Percentiles rank a stretch among this genome's conserved stretches.
Conservation (phyloP, 2,888 invertebrate species). For the Ichneumoninae sp. region DNA sequence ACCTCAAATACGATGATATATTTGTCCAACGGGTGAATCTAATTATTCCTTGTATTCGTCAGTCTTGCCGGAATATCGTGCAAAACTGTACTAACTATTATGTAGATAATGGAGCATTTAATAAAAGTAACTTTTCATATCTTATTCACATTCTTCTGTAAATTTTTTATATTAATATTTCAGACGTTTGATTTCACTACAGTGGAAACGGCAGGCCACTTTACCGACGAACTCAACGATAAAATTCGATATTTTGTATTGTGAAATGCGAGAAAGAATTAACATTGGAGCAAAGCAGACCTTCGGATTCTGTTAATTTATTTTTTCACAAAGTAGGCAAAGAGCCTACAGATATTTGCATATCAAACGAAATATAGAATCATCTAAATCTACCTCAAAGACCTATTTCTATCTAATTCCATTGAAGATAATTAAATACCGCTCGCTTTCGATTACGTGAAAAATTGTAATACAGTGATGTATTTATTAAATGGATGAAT, state of each 20-base stretch:
- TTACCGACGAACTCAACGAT: background rate
- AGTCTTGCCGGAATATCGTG: slow-evolving; percentile 34
- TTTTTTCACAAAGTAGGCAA: background rate
- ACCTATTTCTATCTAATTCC: slow-evolving; percentile 79
- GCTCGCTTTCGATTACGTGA: background rate
- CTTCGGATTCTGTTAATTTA: background rate
- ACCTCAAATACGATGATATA: slow-evolving; percentile 27
- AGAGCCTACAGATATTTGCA: background rate
- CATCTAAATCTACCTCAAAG: slow-evolving; percentile 89
- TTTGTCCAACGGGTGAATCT: slow-evolving; percentile 41
- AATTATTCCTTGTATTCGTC: slow-evolving; percentile 47
- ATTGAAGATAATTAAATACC: slow-evolving; percentile 14
- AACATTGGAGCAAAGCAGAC: background rate
- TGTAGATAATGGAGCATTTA: slow-evolving; percentile 61
- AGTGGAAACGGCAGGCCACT: slow-evolving; percentile 8
- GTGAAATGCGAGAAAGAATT: background rate
- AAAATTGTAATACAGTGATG: slow-evolving; percentile 46
- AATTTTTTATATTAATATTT: slow-evolving; percentile 55
- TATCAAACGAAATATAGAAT: background rate
- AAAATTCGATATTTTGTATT: background rate
- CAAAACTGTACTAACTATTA: slow-evolving; percentile 39
- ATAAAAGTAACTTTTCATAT: slow-evolving; percentile 60
- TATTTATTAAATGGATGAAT: slow-evolving; percentile 38
- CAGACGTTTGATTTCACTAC: slow-evolving; percentile 1
- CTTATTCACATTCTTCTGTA: slow-evolving; percentile 25